Evolutionary conservation across 2,888 invertebrate species (phyloP), one percentile per base, ranked within the genome.

Genomic region (Aethes cnicana): DNA sequence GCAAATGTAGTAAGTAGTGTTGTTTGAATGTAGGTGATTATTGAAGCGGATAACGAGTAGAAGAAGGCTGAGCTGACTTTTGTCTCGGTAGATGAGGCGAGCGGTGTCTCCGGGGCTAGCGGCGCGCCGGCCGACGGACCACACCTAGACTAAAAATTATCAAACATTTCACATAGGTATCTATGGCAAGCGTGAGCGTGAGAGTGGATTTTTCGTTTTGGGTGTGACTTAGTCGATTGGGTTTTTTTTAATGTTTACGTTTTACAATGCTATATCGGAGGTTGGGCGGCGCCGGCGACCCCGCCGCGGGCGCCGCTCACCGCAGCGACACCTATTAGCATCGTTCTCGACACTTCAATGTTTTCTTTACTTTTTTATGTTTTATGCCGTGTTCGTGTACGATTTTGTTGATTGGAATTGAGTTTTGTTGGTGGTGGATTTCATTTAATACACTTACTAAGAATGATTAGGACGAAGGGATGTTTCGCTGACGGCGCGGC

Each of bases 111-210:
- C 80, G 75, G 82, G 78, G 77, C 77, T 76, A 81, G 81, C 86
- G 79, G 78, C 79, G 83, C 73, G 78, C 75, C 88, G 80, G 77
- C 82, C 78, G 79, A 80, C 81, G 87, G 88, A 84, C 83, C 74
- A 77, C 87, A 82, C 83, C 87, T 87, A 84, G 79, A 85, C 86
- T 88, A 86, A 78, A 39, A 58, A 86, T 85, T 81, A 82, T 79
- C 84, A 84, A 84, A 87, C 83, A 84, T 86, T 88, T 86, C 86
- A 86, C 88, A 88, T 90, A 88, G 88, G 89, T 90, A 89, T 89
- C 90, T 90, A 89, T 89, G 84, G 85, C 87, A 87, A 90, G 90
- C 81, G 90, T 90, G 89, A 87, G 90, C 87, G 90, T 90, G 90
- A 87, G 90, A 89, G 90, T 90, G 90, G 81, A 88, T 86, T 89